Percentiles rank a stretch among this genome's conserved stretches.
phyloP scores from a whole-genome alignment of 1,140 invertebrate species.

The Rhopalosiphum maidis region DNA sequence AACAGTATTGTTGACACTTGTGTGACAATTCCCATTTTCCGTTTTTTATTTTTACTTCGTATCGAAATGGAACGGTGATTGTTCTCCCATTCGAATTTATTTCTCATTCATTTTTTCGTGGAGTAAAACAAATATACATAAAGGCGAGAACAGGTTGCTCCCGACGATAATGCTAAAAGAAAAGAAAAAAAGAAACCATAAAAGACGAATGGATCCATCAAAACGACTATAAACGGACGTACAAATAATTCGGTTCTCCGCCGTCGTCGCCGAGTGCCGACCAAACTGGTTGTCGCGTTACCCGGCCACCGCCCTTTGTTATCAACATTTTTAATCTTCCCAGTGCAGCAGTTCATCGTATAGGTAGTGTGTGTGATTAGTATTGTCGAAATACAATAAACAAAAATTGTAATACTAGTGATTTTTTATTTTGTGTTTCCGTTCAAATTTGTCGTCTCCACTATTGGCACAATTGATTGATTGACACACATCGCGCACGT shows the following conservation, averaged over 20 bases:
- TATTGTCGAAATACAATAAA: neutral
- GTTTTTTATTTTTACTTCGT: neutral
- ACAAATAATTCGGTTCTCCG: neutral
- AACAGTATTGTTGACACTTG: too few relatives aligned
- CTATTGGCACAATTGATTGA: too few relatives aligned
- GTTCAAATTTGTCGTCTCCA: neutral
- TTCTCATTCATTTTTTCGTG: neutral
- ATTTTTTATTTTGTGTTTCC: neutral
- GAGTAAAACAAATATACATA: neutral
- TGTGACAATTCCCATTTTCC: neutral
- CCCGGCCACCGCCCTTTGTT: neutral
- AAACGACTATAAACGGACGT: neutral
- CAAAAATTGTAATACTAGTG: neutral
- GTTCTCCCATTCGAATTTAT: neutral
- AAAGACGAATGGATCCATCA: conserved; percentile 10
- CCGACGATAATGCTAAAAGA: neutral
- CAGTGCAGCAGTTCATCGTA: neutral
- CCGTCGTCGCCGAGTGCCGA: neutral
- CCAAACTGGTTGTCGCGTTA: conserved; percentile 17
- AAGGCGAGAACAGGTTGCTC: neutral
- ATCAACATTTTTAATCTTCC: neutral
- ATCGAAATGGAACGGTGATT: neutral
- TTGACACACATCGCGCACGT: too few relatives aligned
- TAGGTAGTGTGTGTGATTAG: neutral
- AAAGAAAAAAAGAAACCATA: neutral